Conservation (phyloP, 2,113 vertebrate species). For the Variabilichromis moorii region DNA sequence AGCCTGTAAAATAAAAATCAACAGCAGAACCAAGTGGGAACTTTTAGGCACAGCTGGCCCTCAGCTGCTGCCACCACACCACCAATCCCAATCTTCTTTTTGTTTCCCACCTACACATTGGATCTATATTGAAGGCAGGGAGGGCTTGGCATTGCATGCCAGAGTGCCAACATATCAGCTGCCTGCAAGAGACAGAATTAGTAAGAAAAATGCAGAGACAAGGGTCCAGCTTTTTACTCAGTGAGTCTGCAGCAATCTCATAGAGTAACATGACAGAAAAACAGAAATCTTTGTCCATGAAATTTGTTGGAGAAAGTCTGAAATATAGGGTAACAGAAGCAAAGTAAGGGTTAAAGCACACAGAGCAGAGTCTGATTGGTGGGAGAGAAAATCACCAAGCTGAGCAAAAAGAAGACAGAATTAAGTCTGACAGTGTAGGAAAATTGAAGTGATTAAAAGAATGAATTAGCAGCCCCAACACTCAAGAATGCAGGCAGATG, state of each 20-base stretch:
- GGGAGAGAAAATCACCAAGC: neutral
- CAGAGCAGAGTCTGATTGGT: neutral
- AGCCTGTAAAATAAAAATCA: neutral
- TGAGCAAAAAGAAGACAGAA: neutral
- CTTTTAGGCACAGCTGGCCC: neutral
- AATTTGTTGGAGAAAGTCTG: neutral
- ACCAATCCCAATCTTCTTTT: neutral
- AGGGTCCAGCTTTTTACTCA: slow-evolving; percentile 25
- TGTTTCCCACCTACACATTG: neutral
- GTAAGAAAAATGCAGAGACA: slow-evolving; percentile 45
- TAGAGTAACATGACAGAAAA: neutral
- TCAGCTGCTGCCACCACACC: slow-evolving; percentile 20
- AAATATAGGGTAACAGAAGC: neutral
- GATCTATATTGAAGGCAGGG: slow-evolving; percentile 20
- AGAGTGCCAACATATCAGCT: slow-evolving; percentile 44
- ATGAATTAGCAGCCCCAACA: neutral
- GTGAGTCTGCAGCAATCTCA: slow-evolving; percentile 2
- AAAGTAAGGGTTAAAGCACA: neutral
- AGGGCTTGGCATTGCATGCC: neutral
- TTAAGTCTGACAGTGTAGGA: neutral
- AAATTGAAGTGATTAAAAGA: neutral
- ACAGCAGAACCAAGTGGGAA: neutral
- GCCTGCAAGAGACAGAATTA: slow-evolving; percentile 51
- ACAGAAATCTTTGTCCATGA: neutral
- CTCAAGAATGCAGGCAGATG: neutral